Evolutionary conservation across 53 echinoderm and acorn worm genomes (phyloP).

Genomic region (Apostichopus leukothele): DNA sequence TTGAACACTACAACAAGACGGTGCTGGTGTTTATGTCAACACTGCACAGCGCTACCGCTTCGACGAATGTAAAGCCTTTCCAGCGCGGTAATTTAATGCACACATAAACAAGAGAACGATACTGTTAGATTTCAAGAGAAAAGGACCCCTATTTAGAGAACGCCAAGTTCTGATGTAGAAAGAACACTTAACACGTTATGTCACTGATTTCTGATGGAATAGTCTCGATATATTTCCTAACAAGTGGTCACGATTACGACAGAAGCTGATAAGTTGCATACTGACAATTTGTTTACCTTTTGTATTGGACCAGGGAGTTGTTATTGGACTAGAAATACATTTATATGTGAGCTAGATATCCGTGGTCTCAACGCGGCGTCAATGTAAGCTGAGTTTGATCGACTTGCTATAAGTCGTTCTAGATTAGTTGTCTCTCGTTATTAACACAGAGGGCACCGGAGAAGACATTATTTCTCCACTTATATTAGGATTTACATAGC

Average conservation of each 20-base stretch:
- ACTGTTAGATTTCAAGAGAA: background rate
- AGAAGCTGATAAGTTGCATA: background rate
- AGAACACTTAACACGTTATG: background rate
- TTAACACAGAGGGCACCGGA: too few relatives aligned
- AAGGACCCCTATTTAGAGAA: background rate
- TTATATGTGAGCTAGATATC: background rate
- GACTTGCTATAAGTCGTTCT: background rate
- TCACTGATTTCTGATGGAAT: background rate
- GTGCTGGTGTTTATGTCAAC: background rate
- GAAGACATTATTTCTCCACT: too few relatives aligned
- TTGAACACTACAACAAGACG: background rate
- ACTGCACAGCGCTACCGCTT: background rate
- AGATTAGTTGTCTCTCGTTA: too few relatives aligned
- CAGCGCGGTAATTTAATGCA: background rate
- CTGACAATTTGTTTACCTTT: constrained; percentile 13
- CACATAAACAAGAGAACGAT: background rate
- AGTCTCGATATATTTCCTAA: background rate
- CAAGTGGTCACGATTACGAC: constrained; percentile 1
- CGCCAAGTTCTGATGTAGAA: background rate
- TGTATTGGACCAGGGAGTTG: background rate
- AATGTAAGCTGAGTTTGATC: background rate
- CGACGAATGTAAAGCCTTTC: background rate
- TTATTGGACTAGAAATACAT: background rate
- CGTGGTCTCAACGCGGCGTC: background rate
- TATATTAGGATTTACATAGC: too few relatives aligned